These are phyloP conservation scores for Drosophila serrata DNA, from an alignment of 1,140 invertebrate species.

Conservation along the genomic window DNA sequence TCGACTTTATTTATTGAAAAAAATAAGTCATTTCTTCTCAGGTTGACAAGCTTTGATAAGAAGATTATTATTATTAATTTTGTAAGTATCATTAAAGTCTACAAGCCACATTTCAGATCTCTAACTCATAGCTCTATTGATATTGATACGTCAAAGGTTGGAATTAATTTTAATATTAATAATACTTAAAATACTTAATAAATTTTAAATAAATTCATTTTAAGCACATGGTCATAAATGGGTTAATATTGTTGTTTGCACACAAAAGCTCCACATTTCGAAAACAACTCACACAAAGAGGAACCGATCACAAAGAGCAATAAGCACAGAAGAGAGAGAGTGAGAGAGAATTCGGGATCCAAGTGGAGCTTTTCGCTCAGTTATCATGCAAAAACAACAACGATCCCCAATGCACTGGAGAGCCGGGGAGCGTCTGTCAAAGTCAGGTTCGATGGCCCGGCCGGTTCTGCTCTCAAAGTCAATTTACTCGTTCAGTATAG, in stretches of 20 bases:
- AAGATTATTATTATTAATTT: no score
- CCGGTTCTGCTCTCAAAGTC: slow-evolving; percentile 36
- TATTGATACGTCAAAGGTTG: background rate
- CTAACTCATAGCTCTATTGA: background rate
- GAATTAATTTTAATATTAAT: background rate
- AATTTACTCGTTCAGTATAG: slow-evolving; percentile 38
- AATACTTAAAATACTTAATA: no score
- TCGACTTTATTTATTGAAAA: no score
- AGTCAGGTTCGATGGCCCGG: slow-evolving; percentile 54
- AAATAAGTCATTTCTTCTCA: no score
- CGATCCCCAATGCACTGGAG: slow-evolving; percentile 16
- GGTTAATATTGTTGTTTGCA: slow-evolving; percentile 38
- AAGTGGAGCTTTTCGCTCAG: slow-evolving; percentile 15
- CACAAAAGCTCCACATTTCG: slow-evolving; percentile 5
- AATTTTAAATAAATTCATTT: background rate
- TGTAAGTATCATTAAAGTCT: background rate
- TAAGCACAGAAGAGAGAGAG: background rate
- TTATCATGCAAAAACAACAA: slow-evolving; percentile 18
- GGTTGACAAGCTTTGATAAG: no score
- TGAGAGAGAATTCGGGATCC: background rate
- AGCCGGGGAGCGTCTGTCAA: slow-evolving; percentile 7
- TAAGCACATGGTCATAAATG: slow-evolving; percentile 3
- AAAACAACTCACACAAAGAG: slow-evolving; percentile 36
- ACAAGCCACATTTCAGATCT: background rate
- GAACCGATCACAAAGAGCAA: slow-evolving; percentile 1